Base-by-base conservation (phyloP, 2,113 vertebrate genomes). In the Potamarius usumacintae region DNA sequence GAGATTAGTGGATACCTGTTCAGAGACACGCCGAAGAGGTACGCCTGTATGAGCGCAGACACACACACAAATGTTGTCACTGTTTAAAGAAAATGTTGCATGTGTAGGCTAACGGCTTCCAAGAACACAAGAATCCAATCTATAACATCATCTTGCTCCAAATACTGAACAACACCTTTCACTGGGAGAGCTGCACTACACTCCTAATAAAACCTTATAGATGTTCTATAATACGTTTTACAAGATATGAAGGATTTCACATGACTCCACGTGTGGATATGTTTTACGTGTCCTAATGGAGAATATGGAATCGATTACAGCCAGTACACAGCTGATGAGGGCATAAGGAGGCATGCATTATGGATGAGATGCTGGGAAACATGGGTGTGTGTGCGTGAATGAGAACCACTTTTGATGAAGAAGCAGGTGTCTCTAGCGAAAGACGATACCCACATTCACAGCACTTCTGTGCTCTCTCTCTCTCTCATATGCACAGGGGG, bases 1-100 rank as follows among this genome's bases (percentile, higher is more conserved):
- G 98, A 99, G 93, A 97, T 99, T 90, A 98, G 96, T 67, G 97
- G 98, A 89, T 99, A 97, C 92, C 96, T 99, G 88, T 99, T 99
- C 93, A 96, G 97, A 93, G 97, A 99, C 92, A 97, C 97, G 1
- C 97, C 97, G 11, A 99, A 98, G 95, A 97, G 97, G 98, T 99
- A 96, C 82, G 42, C 20, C 67, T 27, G 69, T 17, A 62, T 34
- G 18, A 25, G 63, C 62, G 30, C 55, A 25, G 57, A 57, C 27
- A 74, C 67, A 69, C 27, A 9, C 34, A 53, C 20, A 25, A 22
- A 76, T 52, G 10, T 77, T 50, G 20, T 42, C n/a, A 8, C 83
- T 48, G 52, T 72, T 84, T 53, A 30, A 72, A 14, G 18, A 52
- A 83, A 48, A 34, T 10, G 27, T 25, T n/a, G 12, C 30, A 58